Conservation (phyloP, 2,113 vertebrate genomes). For the Lichenostomus cassidix region DNA sequence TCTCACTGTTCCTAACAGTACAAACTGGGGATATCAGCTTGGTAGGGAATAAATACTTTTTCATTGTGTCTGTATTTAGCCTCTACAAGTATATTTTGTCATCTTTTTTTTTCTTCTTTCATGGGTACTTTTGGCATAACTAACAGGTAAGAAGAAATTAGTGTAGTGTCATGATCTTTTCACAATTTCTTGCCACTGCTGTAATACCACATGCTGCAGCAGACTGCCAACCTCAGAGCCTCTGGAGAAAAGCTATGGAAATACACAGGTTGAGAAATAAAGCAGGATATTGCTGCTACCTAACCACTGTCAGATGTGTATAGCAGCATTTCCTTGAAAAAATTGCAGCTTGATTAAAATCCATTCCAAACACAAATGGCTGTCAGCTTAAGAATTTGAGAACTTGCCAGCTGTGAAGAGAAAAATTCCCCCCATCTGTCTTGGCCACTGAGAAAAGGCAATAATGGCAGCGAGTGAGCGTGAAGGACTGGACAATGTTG, state of each 20-base stretch:
- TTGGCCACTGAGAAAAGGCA: neutral
- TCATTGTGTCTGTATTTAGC: neutral
- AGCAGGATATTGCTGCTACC: neutral
- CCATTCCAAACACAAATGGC: neutral
- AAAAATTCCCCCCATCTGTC: neutral
- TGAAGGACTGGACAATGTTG: neutral
- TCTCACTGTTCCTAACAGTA: neutral
- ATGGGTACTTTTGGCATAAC: neutral
- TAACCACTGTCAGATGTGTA: neutral
- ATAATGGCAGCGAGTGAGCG: neutral
- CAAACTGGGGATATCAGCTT: neutral
- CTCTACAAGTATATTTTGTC: neutral
- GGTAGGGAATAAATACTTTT: neutral
- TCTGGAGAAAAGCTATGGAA: neutral
- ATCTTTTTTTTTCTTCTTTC: neutral
- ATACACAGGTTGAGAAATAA: neutral
- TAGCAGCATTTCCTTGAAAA: neutral
- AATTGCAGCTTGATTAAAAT: neutral
- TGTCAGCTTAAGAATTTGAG: neutral
- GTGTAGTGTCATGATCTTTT: neutral
- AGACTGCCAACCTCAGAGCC: neutral
- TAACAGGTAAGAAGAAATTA: neutral
- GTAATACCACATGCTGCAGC: rapidly evolving
- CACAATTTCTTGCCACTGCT: neutral
- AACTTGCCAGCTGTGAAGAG: neutral